Evolutionary conservation across 1,140 invertebrate genomes (phyloP), one percentile per base, ranked within the genome.

Genomic region (Akabosia matsudoensis): DNA sequence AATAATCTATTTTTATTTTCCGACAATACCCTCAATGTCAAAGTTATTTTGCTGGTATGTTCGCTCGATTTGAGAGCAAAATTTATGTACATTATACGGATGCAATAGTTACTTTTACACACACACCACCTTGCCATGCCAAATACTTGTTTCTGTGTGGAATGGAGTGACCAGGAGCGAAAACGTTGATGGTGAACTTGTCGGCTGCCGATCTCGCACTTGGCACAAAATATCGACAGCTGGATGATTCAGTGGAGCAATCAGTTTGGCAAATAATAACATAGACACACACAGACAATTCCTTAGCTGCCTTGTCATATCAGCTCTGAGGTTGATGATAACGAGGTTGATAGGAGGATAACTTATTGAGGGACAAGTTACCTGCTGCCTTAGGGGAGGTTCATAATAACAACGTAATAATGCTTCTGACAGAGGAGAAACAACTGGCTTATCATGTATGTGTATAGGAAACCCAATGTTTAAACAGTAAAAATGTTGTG

Each of bases 201-300:
- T 67, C 28, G 61, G 61, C 61, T 67, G 61, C 61, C 22, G 28
- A 30, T 30, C 61, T 31, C 61, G 61, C 61, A 67, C 61, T 67
- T 67, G 61, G 61, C 61, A 67, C 61, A 67, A 67, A n/a, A 67
- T 67, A 67, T 67, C 30, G 61, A 67, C 61, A 67, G 61, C 61
- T 67, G 61, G 24, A 67, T 67, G 61, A 67, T 67, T 67, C 61
- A 67, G 26, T 67, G n/a, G 7, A 67, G 22, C 61, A 67, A 67
- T 67, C 31, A 30, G 3, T 24, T 67, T 28, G 13, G 24, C 24
- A 28, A 67, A 67, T 67, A 67, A 67, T 67, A 61, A 7, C 22
- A 61, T 14, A n/a, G n/a, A 61, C 54, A 4, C 24, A 4, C 24
- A 61, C 54, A n/a, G n/a, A n/a, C n/a, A n/a, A n/a, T n/a, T n/a